phyloP scores from a whole-genome alignment of 1,140 invertebrate species.

The Cyclina sinensis region DNA sequence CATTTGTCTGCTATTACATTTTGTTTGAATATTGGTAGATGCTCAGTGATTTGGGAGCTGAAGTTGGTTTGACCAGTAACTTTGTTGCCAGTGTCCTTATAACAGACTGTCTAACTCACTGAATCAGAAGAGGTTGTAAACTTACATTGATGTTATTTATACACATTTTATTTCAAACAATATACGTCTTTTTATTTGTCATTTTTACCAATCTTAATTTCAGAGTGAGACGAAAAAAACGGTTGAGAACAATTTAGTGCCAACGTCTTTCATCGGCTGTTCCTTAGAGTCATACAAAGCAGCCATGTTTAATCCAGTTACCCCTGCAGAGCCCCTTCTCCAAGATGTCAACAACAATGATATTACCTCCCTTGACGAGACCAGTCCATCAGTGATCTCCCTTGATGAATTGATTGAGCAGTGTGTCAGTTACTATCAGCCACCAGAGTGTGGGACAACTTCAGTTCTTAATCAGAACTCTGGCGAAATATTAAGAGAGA shows the following conservation, averaged over 20 bases:
- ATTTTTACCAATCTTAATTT: no score
- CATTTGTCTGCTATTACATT: no score
- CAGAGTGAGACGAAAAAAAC: background rate
- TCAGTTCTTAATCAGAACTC: constrained; percentile 3
- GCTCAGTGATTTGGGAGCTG: no score
- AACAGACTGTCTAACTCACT: no score
- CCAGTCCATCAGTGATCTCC: constrained; percentile 46
- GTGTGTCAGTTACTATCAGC: constrained; percentile 41
- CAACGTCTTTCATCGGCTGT: background rate
- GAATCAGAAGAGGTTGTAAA: no score
- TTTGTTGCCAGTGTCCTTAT: no score
- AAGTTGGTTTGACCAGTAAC: no score
- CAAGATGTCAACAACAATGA: constrained; percentile 41
- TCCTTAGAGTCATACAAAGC: constrained; percentile 35
- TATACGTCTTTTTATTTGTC: no score
- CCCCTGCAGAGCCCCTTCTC: constrained; percentile 25
- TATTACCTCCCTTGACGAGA: constrained; percentile 45
- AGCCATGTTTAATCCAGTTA: constrained; percentile 53
- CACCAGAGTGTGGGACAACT: constrained; percentile 15
- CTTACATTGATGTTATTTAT: no score
- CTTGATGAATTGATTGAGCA: constrained; percentile 5
- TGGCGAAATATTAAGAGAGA: constrained; percentile 18
- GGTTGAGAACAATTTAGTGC: background rate
- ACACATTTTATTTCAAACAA: no score
- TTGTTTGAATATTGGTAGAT: no score